These are phyloP conservation scores for Etheostoma spectabile DNA, from an alignment of 2,113 vertebrate genomes.

Conservation along the genomic window DNA sequence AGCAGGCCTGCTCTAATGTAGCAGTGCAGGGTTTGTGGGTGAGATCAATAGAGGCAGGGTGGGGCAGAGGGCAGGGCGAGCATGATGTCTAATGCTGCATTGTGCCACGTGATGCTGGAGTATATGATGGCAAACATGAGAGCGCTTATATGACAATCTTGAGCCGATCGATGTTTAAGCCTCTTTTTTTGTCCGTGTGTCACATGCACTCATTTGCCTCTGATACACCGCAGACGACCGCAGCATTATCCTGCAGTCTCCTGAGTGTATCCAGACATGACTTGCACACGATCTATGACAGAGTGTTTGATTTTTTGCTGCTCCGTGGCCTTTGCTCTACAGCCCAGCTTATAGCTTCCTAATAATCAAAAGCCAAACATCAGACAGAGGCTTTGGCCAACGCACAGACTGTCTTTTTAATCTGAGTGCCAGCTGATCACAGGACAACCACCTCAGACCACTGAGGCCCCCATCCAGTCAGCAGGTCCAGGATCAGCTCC, in stretches of 20 bases:
- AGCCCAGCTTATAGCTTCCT: conserved; percentile 14
- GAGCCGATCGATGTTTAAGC: conserved; percentile 48
- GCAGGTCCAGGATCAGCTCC: conserved; percentile 61
- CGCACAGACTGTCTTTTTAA: not conserved
- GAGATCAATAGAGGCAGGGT: conserved; percentile 71
- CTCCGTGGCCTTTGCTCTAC: not conserved
- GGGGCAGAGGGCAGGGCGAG: conserved; percentile 49
- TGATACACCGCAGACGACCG: not conserved
- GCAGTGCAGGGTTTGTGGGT: conserved; percentile 50
- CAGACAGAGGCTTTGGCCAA: conserved; percentile 4
- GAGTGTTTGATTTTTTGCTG: not conserved
- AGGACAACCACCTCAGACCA: conserved; percentile 31
- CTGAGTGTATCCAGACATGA: not conserved
- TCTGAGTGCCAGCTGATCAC: conserved; percentile 34
- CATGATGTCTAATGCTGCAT: conserved; percentile 47
- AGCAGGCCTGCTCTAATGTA: conserved; percentile 54
- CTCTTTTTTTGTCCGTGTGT: not conserved
- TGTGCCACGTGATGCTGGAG: conserved; percentile 41
- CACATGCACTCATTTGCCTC: not conserved
- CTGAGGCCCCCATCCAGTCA: conserved; percentile 33
- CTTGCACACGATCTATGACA: not conserved
- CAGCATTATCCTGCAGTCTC: not conserved
- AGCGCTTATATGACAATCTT: conserved; percentile 59
- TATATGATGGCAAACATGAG: conserved; percentile 64
- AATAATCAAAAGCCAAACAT: not conserved